Percentiles rank a stretch among this genome's conserved stretches.
These are phyloP conservation scores for Furcula furcula DNA, from an alignment of 2,888 invertebrate genomes.

Conservation along the genomic window DNA sequence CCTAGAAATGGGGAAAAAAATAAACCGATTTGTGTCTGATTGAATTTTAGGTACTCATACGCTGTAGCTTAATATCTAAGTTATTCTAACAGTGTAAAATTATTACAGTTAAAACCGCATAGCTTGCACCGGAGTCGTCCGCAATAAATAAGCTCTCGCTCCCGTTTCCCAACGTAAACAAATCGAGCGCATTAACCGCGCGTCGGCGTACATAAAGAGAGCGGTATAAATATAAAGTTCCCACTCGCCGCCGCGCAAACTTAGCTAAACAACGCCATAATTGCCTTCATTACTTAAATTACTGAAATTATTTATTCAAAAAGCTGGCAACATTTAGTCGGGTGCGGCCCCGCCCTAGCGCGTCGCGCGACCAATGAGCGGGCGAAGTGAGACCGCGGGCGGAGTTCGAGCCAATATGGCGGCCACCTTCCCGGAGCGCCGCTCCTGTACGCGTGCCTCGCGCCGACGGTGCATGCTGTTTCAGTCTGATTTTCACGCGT, in stretches of 20 bases:
- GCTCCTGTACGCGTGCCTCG: conserved; percentile 43
- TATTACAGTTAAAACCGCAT: conserved; percentile 79
- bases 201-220: conserved; percentile 81
- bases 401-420: conserved; percentile 75
- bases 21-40: no score
- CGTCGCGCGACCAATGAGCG: conserved; percentile 51
- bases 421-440: conserved; percentile 45
- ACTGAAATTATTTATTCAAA: conserved; percentile 83
- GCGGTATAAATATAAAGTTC: conserved; percentile 81
- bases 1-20: no score
- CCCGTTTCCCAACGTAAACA: conserved; percentile 73
- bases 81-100: conserved; percentile 71
- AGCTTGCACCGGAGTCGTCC: conserved; percentile 66
- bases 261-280: conserved; percentile 83
- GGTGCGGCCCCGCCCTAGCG: conserved; percentile 51
- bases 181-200: conserved; percentile 80
- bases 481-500: conserved; percentile 54
- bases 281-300: conserved; percentile 83
- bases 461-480: conserved; percentile 47
- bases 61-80: no score
- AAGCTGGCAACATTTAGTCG: conserved; percentile 80
- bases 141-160: conserved; percentile 71
- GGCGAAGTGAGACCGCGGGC: conserved; percentile 46
- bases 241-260: conserved; percentile 78
- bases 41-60: no score